Conservation (phyloP, 2,797 vertebrate genomes). For the Tenualosa ilisha region DNA sequence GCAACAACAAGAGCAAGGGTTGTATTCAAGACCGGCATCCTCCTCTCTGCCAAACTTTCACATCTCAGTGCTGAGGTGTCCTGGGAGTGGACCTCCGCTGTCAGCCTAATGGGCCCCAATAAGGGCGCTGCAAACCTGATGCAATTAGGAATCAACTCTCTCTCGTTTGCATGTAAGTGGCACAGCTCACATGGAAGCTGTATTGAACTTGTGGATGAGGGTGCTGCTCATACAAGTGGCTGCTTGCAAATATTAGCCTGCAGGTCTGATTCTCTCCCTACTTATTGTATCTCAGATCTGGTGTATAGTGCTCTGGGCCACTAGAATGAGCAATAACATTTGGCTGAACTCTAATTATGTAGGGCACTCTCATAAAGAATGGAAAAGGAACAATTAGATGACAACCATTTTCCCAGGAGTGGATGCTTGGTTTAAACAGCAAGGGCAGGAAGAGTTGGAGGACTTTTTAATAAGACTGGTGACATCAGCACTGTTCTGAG, state of each 20-base stretch:
- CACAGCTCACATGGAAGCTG: not conserved
- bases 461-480: slow-evolving; percentile 43
- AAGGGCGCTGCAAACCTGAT: not conserved
- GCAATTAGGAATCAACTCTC: slow-evolving; percentile 16
- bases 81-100: not conserved
- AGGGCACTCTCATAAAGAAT: slow-evolving; percentile 46
- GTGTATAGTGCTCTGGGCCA: slow-evolving; percentile 35
- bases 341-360: slow-evolving; percentile 45
- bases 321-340: slow-evolving; percentile 50
- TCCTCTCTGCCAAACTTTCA: not conserved
- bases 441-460: slow-evolving; percentile 37
- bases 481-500: slow-evolving; percentile 37
- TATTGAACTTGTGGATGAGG: not conserved
- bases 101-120: not conserved
- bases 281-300: slow-evolving; percentile 2
- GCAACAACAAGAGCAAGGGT: not conserved
- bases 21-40: not conserved
- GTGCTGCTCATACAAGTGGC: not conserved
- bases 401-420: slow-evolving; percentile 30
- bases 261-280: not conserved
- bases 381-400: slow-evolving; percentile 46
- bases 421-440: slow-evolving; percentile 24
- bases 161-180: not conserved
- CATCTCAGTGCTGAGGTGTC: not conserved
- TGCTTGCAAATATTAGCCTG: slow-evolving; percentile 21